phyloP scores from a whole-genome alignment of 2,113 vertebrate genomes.

The Gavia stellata region DNA sequence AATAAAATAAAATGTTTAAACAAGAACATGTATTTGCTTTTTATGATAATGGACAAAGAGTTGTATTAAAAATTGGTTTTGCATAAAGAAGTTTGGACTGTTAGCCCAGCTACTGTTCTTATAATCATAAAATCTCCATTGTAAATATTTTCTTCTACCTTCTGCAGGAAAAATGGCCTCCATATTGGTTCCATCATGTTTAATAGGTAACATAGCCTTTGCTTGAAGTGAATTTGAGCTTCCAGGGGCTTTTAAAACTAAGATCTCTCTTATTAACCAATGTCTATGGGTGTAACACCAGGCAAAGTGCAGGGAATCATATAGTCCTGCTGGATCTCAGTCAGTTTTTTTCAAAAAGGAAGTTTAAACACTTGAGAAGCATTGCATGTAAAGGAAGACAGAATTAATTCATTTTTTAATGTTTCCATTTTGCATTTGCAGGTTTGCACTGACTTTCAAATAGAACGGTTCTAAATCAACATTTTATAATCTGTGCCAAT shows the following conservation, averaged over 20 bases:
- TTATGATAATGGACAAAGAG: background rate
- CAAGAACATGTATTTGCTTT: background rate
- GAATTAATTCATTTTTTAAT: background rate
- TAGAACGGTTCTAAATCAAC: background rate
- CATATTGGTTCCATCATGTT: background rate
- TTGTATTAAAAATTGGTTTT: background rate
- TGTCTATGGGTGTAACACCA: background rate
- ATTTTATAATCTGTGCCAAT: background rate
- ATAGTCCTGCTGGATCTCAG: background rate
- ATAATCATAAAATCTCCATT: background rate
- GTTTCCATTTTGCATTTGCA: background rate
- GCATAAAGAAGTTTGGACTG: background rate
- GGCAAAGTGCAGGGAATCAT: background rate
- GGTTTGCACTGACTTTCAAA: background rate
- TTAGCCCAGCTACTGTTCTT: background rate
- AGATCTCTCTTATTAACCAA: background rate
- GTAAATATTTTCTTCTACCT: background rate
- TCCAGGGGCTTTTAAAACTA: background rate
- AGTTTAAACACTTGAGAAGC: background rate
- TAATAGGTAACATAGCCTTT: background rate
- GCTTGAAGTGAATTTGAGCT: background rate
- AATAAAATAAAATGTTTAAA: background rate
- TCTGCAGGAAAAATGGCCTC: background rate
- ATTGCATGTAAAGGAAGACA: background rate
- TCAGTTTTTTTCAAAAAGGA: background rate